Conservation (phyloP, 1,140 invertebrate species). For the Drosophila nigrodunni region DNA sequence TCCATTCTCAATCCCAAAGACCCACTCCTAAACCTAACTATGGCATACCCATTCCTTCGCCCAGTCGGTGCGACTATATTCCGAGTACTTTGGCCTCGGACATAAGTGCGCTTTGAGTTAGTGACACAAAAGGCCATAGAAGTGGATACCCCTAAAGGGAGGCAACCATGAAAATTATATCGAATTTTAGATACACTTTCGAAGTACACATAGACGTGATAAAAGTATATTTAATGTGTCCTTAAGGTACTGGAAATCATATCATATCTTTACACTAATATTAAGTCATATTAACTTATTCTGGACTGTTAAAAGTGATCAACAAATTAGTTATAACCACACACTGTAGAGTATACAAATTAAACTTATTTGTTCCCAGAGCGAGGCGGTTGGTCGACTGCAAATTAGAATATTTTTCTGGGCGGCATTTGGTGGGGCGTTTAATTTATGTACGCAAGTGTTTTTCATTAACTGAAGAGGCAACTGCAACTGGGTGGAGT, state of each 20-base stretch:
- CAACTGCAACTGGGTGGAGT: constrained; percentile 5
- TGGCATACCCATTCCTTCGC: constrained; percentile 24
- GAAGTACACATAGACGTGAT: no score
- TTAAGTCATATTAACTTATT: no score
- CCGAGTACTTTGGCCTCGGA: constrained; percentile 66
- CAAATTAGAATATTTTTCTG: constrained; percentile 72
- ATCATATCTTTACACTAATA: no score
- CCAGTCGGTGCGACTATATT: constrained; percentile 45
- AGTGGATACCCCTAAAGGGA: constrained; percentile 7
- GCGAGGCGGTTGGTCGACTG: constrained; percentile 36
- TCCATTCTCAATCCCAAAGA: constrained; percentile 26
- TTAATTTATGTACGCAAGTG: constrained; percentile 66
- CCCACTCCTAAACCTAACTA: constrained; percentile 3
- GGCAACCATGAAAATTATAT: background rate
- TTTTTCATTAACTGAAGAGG: constrained; percentile 50
- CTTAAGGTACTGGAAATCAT: no score
- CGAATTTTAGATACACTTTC: constrained; percentile 19
- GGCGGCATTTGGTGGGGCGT: constrained; percentile 50
- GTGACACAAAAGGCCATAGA: constrained; percentile 61
- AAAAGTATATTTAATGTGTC: no score
- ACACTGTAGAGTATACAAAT: constrained; percentile 18
- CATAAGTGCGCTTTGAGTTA: constrained; percentile 67
- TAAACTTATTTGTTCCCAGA: constrained; percentile 25
- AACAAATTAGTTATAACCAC: background rate
- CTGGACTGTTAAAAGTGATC: background rate